Evolutionary conservation across 2,888 invertebrate species (phyloP).

Genomic region (Calliopum simillimum): DNA sequence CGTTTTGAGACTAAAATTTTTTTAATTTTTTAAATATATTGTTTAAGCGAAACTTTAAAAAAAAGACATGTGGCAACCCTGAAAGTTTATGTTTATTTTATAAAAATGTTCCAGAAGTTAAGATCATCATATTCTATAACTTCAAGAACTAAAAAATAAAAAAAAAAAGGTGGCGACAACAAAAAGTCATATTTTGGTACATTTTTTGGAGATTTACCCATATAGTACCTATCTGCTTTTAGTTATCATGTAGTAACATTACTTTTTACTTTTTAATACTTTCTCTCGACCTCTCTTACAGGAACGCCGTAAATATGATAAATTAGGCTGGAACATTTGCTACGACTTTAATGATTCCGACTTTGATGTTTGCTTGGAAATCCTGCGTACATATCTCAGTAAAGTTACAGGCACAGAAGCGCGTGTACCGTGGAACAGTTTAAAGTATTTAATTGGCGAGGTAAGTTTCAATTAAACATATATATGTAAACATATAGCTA

Average conservation of each 20-base stretch:
- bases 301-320: conserved; percentile 93
- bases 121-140: too few relatives aligned
- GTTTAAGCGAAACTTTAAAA: too few relatives aligned
- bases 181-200: too few relatives aligned
- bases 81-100: too few relatives aligned
- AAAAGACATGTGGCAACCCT: too few relatives aligned
- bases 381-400: conserved; percentile 85
- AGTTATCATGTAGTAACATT: neutral
- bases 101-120: too few relatives aligned
- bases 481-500: neutral
- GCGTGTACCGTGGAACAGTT: conserved; percentile 88
- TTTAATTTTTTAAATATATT: too few relatives aligned
- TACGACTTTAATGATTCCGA: conserved; percentile 96
- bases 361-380: conserved; percentile 88
- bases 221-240: too few relatives aligned
- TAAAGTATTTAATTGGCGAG: conserved; percentile 93
- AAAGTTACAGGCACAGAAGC: conserved; percentile 70
- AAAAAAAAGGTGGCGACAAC: too few relatives aligned
- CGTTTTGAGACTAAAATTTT: too few relatives aligned
- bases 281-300: conserved; percentile 57
- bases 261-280: neutral
- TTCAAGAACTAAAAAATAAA: too few relatives aligned
- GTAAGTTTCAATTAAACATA: conserved; percentile 64
- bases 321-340: conserved; percentile 93
- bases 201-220: too few relatives aligned